Evolutionary conservation across 2,797 vertebrate genomes (phyloP).

Genomic region (Masticophis lateralis): DNA sequence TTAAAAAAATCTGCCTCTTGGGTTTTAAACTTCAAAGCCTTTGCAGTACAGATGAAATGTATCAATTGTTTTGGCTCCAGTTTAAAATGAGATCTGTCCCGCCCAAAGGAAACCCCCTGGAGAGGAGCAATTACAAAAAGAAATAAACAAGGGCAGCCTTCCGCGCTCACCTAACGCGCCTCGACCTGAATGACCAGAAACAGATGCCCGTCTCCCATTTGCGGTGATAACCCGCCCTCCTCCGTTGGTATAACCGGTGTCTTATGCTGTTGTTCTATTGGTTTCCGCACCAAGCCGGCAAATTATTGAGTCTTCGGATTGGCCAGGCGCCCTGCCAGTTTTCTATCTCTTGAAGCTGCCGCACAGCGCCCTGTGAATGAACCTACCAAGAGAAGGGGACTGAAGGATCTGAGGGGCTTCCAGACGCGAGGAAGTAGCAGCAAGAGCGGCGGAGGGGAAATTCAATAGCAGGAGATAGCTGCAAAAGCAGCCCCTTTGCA

Average conservation of each 20-base stretch:
- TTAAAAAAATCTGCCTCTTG: not conserved
- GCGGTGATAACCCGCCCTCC: not conserved
- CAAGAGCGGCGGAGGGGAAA: not conserved
- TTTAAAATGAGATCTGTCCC: not conserved
- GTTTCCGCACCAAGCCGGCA: not conserved
- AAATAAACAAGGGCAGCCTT: fast-evolving
- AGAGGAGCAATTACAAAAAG: fast-evolving
- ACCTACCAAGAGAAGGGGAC: not conserved
- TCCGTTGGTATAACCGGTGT: not conserved
- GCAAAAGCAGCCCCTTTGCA: not conserved
- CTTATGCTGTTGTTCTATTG: not conserved
- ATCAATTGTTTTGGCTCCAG: not conserved
- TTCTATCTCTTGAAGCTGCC: not conserved
- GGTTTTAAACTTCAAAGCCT: fast-evolving
- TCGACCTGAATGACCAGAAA: not conserved
- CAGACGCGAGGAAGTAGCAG: not conserved
- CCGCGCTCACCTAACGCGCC: too few relatives aligned
- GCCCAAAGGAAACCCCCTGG: not conserved
- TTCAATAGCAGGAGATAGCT: not conserved
- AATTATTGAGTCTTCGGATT: conserved; percentile 18
- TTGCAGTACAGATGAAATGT: not conserved
- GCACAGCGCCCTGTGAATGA: not conserved
- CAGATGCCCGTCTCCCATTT: not conserved
- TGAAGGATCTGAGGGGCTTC: not conserved
- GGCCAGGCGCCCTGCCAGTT: conserved; percentile 29